Conservation (phyloP, 2,113 vertebrate genomes). For the Sander vitreus region DNA sequence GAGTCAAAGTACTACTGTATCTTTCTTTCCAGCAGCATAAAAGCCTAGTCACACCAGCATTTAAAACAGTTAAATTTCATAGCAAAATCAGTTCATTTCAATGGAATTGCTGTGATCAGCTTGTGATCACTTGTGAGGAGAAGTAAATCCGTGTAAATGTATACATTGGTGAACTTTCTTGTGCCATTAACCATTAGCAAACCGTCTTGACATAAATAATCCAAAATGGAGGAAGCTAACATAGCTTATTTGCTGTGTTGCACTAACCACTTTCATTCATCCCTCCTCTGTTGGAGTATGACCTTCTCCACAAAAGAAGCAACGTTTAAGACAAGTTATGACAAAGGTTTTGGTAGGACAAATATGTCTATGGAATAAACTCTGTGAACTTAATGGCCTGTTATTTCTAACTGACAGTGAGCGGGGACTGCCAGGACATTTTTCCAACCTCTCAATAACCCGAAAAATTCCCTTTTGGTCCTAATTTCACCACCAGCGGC, state of each 20-base stretch:
- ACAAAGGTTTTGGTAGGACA: background rate
- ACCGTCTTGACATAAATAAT: background rate
- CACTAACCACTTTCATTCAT: background rate
- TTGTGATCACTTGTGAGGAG: background rate
- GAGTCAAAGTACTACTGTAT: conserved; percentile 13
- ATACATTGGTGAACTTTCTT: background rate
- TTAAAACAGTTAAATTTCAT: conserved; percentile 9
- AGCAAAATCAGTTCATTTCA: background rate
- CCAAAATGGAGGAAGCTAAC: background rate
- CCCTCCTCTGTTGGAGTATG: background rate
- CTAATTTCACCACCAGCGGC: no score
- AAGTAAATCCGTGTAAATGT: background rate
- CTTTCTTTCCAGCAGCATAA: conserved; percentile 29
- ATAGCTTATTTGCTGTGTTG: background rate
- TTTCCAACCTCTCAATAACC: no score
- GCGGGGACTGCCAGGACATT: no score
- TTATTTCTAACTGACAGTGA: background rate
- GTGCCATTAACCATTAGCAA: background rate
- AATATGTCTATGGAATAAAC: background rate
- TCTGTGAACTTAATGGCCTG: background rate
- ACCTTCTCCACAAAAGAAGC: background rate
- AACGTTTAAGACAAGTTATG: background rate
- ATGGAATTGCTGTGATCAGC: background rate
- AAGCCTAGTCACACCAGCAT: conserved; percentile 59
- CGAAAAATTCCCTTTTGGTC: no score